Evolutionary conservation across 2,888 invertebrate species (phyloP).

Genomic region (Leucania comma): DNA sequence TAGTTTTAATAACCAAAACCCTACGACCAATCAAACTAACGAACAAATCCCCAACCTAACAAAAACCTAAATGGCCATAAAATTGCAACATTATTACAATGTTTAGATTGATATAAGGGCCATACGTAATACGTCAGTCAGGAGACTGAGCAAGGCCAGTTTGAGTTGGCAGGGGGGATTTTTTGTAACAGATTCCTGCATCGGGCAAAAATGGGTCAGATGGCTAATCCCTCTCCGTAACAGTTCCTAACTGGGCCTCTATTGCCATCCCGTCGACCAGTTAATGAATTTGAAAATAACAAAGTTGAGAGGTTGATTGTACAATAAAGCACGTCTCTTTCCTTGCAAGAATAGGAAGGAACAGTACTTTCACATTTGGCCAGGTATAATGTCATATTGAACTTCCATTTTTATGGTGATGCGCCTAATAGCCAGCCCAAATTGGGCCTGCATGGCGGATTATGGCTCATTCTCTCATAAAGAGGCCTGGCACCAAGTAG

Average conservation of each 20-base stretch:
- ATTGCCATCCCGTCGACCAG: conserved; percentile 3
- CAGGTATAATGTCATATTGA: background rate
- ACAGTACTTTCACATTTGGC: background rate
- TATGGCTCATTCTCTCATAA: too few relatives aligned
- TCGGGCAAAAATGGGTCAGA: conserved; percentile 48
- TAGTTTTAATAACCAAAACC: background rate
- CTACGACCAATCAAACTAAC: background rate
- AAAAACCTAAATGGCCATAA: conserved; percentile 6
- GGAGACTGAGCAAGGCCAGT: conserved; percentile 29
- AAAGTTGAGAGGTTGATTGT: background rate
- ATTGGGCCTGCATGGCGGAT: too few relatives aligned
- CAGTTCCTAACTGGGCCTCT: conserved; percentile 15
- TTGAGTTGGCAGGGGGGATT: conserved; percentile 13
- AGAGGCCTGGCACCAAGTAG: too few relatives aligned
- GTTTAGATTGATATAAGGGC: conserved; percentile 18
- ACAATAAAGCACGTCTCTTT: background rate
- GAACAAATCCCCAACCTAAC: background rate
- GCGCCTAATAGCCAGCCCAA: too few relatives aligned
- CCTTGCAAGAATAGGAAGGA: too few relatives aligned
- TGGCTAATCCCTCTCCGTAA: conserved; percentile 39
- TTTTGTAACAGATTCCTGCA: conserved; percentile 42
- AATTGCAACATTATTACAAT: conserved; percentile 22
- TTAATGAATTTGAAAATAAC: conserved; percentile 26
- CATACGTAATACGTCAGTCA: conserved; percentile 30
- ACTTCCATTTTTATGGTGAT: background rate